phyloP scores from a whole-genome alignment of 2,888 invertebrate genomes.

The Himalopsyche tibetana region DNA sequence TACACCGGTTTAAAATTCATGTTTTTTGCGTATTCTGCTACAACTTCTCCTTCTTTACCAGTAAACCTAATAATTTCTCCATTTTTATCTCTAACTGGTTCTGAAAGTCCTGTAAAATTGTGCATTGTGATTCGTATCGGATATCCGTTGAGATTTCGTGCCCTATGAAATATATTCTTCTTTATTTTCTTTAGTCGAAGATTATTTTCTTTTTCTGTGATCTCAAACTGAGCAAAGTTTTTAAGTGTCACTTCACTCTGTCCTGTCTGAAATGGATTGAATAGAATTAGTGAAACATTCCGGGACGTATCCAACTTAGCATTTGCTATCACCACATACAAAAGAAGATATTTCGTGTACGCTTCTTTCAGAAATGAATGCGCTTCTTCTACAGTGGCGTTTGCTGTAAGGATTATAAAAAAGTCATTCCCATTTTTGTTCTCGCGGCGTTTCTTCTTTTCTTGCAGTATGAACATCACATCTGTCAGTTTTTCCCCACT shows the following conservation, averaged over 20 bases:
- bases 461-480: not conserved
- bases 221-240: not conserved
- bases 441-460: not conserved
- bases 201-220: not conserved
- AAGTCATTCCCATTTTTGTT: slow-evolving; percentile 43
- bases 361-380: slow-evolving; percentile 22
- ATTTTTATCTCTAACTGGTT: slow-evolving; percentile 46
- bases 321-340: slow-evolving; percentile 47
- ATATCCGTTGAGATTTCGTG: slow-evolving; percentile 53
- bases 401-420: not conserved
- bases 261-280: slow-evolving; percentile 27
- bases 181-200: not conserved
- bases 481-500: not conserved
- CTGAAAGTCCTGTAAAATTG: slow-evolving; percentile 51
- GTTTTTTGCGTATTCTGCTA: slow-evolving; percentile 53
- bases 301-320: not conserved
- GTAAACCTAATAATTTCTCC: slow-evolving; percentile 51
- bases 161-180: slow-evolving; percentile 14
- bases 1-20: slow-evolving; percentile 62
- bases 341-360: slow-evolving; percentile 41
- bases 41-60: slow-evolving; percentile 57
- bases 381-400: slow-evolving; percentile 17
- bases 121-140: slow-evolving; percentile 56
- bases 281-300: not conserved
- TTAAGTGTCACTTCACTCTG: not conserved